These are phyloP conservation scores for Cistogaster globosa DNA, from an alignment of 2,888 invertebrate genomes.

Conservation along the genomic window DNA sequence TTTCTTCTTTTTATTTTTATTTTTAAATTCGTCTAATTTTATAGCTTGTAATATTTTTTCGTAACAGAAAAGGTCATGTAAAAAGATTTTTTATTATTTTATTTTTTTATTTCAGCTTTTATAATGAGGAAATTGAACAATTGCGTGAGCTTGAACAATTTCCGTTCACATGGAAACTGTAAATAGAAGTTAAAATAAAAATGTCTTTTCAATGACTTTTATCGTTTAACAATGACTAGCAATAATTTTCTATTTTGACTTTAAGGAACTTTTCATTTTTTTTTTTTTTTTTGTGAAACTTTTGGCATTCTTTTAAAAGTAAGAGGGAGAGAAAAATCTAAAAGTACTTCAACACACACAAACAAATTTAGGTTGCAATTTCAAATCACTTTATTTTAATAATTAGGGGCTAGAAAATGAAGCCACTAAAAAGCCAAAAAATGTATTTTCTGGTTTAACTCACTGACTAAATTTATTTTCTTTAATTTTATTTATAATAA, in stretches of 20 bases:
- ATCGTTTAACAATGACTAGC: slow-evolving; percentile 20
- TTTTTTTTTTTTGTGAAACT: not conserved
- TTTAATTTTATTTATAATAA: no score
- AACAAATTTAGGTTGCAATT: no score
- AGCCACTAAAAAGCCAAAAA: no score
- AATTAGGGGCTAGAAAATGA: no score
- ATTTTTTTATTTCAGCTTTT: not conserved
- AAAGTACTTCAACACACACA: not conserved
- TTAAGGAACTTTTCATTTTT: not conserved
- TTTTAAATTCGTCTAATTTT: not conserved
- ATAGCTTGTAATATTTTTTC: not conserved
- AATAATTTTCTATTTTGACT: slow-evolving; percentile 18
- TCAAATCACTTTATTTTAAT: no score
- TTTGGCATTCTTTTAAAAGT: not conserved
- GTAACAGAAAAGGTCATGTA: not conserved
- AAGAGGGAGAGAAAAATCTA: not conserved
- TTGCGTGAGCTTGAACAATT: slow-evolving; percentile 15
- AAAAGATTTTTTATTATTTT: slow-evolving; percentile 28
- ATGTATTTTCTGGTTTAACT: no score
- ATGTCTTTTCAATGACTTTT: slow-evolving; percentile 4
- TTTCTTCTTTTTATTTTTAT: not conserved
- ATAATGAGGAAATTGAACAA: slow-evolving; percentile 29
- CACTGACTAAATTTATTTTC: no score
- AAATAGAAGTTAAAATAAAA: slow-evolving; percentile 4
- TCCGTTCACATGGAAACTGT: not conserved